Conservation (phyloP, 2,797 vertebrate species). For the Phyllotis vaccarum region DNA sequence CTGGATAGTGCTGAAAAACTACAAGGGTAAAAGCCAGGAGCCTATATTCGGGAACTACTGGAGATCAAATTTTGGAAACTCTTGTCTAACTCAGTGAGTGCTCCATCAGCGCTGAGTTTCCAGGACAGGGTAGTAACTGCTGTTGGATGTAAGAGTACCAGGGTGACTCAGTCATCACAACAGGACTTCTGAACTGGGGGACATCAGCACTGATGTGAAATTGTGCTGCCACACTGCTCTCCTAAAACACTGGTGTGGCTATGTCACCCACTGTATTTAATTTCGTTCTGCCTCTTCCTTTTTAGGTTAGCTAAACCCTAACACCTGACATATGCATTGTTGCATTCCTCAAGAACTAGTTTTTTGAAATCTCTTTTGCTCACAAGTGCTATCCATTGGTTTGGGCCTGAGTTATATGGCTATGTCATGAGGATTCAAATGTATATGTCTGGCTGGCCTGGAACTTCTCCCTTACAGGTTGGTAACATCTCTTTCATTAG, state of each 20-base stretch:
- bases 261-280: background rate
- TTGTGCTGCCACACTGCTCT: background rate
- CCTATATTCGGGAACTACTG: no score
- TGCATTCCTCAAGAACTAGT: background rate
- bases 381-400: background rate
- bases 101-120: no score
- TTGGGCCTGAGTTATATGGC: background rate
- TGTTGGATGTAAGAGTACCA: no score
- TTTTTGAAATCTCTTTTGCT: background rate
- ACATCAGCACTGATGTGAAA: background rate
- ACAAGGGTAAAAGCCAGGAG: no score
- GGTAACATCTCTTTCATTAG: background rate
- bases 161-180: no score
- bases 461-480: background rate
- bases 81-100: no score
- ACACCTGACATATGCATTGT: no score
- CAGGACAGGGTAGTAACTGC: no score
- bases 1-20: no score
- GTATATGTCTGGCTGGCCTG: background rate
- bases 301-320: background rate
- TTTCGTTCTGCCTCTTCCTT: background rate
- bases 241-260: background rate
- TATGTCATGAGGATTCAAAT: background rate
- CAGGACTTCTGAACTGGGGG: no score
- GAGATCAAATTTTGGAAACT: no score